Evolutionary conservation across 2,797 vertebrate genomes (phyloP), one percentile per base, ranked within the genome.

Genomic region (Linurgus olivaceus): DNA sequence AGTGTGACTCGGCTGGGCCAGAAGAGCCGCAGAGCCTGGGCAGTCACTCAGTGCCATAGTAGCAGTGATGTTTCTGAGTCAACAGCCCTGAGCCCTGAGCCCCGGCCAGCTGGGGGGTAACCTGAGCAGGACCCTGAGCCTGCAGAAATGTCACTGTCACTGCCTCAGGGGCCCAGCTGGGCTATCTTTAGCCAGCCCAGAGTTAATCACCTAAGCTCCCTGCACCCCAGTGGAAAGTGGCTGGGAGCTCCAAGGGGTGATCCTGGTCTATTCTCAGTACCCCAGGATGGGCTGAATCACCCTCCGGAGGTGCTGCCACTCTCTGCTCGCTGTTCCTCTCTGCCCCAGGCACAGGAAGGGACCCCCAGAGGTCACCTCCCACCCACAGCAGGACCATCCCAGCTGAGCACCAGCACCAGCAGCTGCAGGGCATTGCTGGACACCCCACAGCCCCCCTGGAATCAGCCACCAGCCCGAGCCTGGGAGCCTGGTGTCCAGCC

Each of bases 71-170:
- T 93, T 94, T 93, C 94, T 37, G 88, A 93, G 95, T 29, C 90
- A 93, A 94, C 94, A 93, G 78, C 75, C 47, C 82, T 0, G 10
- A 38, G 72, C 55, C 0, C 62, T 2, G 52, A 4, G 48, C n/a
- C 45, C 42, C 24, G 1, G 73, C 93, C 96, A 96, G 95, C 96
- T 96, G 96, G 75, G 7, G 3, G 19, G 95, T 74, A 95, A 96
- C 4, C 16, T 1, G 87, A 96, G 95, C 87, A 24, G 94, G 35
- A 82, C 66, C 9, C 26, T 20, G 13, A 86, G 87, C 86, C 89
- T 0, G 48, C n/a, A 91, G 93, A 88, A 95, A 96, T 94, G 95
- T 90, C 95, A 65, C 45, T 93, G 95, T 78, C 95, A 75, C 45
- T 23, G 23, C 50, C 24, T 0, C 17, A 33, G 42, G 54, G 91